Base-by-base conservation (phyloP, 2,797 vertebrate genomes). In the Tragelaphus oryx region DNA sequence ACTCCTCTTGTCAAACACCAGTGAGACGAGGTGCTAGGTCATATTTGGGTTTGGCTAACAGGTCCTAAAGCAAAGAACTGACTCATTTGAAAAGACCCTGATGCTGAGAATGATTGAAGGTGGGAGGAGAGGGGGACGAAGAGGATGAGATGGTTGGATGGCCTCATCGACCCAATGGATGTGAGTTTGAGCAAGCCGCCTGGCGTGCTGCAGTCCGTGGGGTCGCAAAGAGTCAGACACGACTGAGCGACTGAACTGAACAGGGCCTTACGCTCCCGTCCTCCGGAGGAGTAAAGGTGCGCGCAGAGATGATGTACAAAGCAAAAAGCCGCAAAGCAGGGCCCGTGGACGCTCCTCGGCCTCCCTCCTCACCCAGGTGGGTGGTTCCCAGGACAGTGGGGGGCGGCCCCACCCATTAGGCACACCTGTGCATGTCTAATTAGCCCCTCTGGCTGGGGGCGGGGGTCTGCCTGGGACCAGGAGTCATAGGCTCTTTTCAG, bases 271-370 rank as follows among this genome's bases (percentile, higher is more conserved):
- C 0, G 4, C 37, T 5, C 26, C n/a, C 14, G 46, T 78, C 6
- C 37, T 26, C 9, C 0, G 9, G 11, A 44, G 2, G 12, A n/a
- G 44, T 6, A 13, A 33, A 60, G 80, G n/a, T 24, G n/a, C 0
- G 0, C 0, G 13, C 44, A 44, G 52, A 81, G 14, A 68, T 26
- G 11, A 50, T 0, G 33, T 22, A 54, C 4, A 16, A 28, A 12
- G 52, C 30, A 80, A 3, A 24, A n/a, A 10, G 57, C 17, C 8
- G 41, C 65, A 59, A 30, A 52, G 62, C 8, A 37, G 46, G 54
- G 60, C 33, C 88, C 57, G 65, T 71, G 30, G 33, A 52, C 26
- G 41, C 13, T 46, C 2, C 2, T 10, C 3, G 59, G 59, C 59
- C 80, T 79, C 17, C 8, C 41, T 46, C 46, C 20, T 1, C 8